Base-by-base conservation (phyloP, 2,888 invertebrate genomes). In the Apodemia hepburni region DNA sequence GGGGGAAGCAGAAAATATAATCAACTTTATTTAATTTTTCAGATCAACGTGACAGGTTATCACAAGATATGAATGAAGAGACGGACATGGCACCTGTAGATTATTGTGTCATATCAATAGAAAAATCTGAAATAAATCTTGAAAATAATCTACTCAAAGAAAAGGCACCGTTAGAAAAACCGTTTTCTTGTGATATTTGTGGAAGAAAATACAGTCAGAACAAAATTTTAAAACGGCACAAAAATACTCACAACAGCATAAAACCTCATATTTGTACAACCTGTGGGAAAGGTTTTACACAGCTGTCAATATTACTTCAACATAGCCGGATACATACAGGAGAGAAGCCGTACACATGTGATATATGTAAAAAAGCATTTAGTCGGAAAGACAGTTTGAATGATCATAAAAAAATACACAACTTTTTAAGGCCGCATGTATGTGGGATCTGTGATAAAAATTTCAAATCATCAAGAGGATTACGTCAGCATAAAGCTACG, bases 401-500 rank as follows among this genome's bases (percentile, higher is more conserved):
- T 7, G 45, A 45, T n/a, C 45, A 45, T 45, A 45, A 45, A 7
- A 45, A n/a, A 45, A 45, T 45, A 17, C 45, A 45, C 17, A 45
- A 45, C n/a, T 45, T 45, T 27, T 29, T 15, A 15, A 57, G 27
- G 29, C 54, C 27, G 12, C 27, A 57, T 29, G 54, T 57, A 3
- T 57, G 54, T 6, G 27, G 15, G 29, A 15, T 57, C 6, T 57
- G 54, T 27, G 54, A 57, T 57, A 57, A 57, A 57, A 15, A 27
- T 29, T 57, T 57, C 18, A 27, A 27, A 5, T 27, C 22, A 2
- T 27, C 9, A 7, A 15, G 27, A 8, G 27, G 27, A 15, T 22
- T 57, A 57, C 54, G 54, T 29, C 12, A 57, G n/a, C 54, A 57
- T 29, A 27, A 27, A 57, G 27, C 27, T 1, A 27, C n/a, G n/a